Conservation (phyloP, 2,888 invertebrate species). For the Megastigmus dorsalis region DNA sequence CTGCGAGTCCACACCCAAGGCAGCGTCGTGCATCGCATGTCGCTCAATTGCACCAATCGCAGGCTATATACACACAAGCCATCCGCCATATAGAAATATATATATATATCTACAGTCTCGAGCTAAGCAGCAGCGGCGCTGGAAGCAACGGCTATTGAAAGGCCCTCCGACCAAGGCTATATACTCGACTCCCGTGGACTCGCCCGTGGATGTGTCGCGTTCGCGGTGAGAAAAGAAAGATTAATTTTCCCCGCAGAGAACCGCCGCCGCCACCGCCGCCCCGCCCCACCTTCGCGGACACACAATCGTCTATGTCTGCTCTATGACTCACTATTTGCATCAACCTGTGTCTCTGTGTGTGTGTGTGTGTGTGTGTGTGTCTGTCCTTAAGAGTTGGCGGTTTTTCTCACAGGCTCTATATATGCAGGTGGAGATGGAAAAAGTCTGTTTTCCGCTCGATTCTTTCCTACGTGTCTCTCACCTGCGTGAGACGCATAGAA, state of each 20-base stretch:
- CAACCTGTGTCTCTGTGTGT: neutral
- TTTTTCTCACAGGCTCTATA: constrained; percentile 39
- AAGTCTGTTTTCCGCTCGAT: constrained; percentile 29
- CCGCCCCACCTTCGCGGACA: neutral
- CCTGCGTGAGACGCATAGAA: too few species aligned
- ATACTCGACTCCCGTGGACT: constrained; percentile 3
- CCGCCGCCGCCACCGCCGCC: too few species aligned
- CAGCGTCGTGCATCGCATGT: constrained; percentile 51
- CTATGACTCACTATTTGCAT: constrained; percentile 40
- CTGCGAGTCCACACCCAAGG: constrained; percentile 11
- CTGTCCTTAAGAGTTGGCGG: constrained; percentile 4
- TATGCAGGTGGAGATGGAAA: neutral
- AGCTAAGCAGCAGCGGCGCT: too few species aligned
- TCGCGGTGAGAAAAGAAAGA: constrained; percentile 46
- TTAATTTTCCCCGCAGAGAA: too few species aligned
- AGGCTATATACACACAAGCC: too few species aligned
- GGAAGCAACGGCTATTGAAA: constrained; percentile 5
- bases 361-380: neutral
- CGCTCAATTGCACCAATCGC: constrained; percentile 42
- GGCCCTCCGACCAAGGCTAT: constrained; percentile 36
- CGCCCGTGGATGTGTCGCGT: neutral
- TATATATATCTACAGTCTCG: too few species aligned
- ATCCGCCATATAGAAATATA: too few species aligned
- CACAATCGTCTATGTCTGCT: neutral
- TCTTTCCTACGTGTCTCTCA: constrained; percentile 14